Base-by-base conservation (phyloP, 2,113 vertebrate species). In the Sminthopsis crassicaudata region DNA sequence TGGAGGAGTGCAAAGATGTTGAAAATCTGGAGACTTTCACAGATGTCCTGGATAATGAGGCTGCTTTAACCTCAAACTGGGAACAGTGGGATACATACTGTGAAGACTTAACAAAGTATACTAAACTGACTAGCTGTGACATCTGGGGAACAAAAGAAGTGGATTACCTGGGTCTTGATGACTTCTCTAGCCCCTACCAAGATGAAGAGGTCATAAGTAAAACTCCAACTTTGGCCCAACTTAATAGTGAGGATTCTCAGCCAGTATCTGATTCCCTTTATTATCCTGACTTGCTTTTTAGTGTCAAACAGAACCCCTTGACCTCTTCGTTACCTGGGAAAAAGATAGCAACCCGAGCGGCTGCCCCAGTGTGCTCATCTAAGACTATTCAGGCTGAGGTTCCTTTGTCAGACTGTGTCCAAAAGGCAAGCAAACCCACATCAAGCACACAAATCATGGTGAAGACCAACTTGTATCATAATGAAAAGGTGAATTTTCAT, bases 141-240 rank as follows among this genome's bases (percentile, higher is more conserved):
- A 99, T 99, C 98, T 99, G 99, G 99, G 99, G 99, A 98, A 99
- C 99, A 98, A 99, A 99, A 98, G 99, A 99, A 98, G 99, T 99
- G 97, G 99, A 99, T 98, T 99, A 99, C 96, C 98, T 99, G 96
- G 99, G 99, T 95, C 97, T 99, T 30, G 99, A 99, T 98, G 99
- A 99, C 95, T 99, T 99, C 97, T 99, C 99, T 92, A 99, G 99
- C 97, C 99, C 99, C 0, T 99, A 99, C 98, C 99, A 99, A 98
- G 99, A 99, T 30, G 99, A 99, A 98, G 99, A 99, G 92, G 99
- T 99, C 96, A 99, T 99, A 92, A 98, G 99, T 96, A 99, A 98
- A 98, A 99, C 99, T 16, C 99, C 99, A 0, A 99, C 99, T 0
- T 97, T 99, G 98, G 99, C 99, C 91, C 99, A 99, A 97, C 99